Percentiles rank a stretch among this genome's conserved stretches.
Evolutionary conservation across 2,113 vertebrate genomes (phyloP).

Genomic region (Carassius carassius): DNA sequence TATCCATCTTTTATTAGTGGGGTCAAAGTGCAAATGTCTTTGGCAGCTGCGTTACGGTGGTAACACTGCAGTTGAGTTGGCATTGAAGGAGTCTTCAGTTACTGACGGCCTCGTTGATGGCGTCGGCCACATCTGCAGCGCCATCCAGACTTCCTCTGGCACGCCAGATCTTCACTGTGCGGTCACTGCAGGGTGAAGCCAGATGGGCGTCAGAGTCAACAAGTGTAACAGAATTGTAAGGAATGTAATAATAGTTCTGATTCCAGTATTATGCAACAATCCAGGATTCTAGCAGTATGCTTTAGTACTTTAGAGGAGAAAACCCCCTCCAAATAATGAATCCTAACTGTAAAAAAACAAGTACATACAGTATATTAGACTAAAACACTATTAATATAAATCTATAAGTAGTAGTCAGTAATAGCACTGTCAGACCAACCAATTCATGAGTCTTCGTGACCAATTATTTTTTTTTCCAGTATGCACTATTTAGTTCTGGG

Average conservation of each 20-base stretch:
- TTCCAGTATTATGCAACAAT: background rate
- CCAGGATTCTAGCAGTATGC: too few species aligned
- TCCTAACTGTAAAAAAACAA: background rate
- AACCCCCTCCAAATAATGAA: background rate
- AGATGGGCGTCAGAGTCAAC: background rate
- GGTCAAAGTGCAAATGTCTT: slow-evolving; percentile 62
- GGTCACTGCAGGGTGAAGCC: slow-evolving; percentile 79
- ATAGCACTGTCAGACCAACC: too few species aligned
- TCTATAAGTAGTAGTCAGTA: too few species aligned
- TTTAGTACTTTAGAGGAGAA: background rate
- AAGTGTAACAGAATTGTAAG: background rate
- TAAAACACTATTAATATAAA: too few species aligned
- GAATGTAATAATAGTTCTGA: background rate
- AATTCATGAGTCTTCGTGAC: too few species aligned
- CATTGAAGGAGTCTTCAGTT: slow-evolving; percentile 67
- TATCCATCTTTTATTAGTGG: slow-evolving; percentile 1
- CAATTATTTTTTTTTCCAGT: too few species aligned
- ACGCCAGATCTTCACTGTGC: slow-evolving; percentile 96
- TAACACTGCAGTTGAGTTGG: slow-evolving; percentile 19
- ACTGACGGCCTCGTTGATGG: slow-evolving; percentile 82
- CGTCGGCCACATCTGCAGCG: slow-evolving; percentile 78
- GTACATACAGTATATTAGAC: too few species aligned
- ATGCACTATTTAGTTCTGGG: background rate
- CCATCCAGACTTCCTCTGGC: slow-evolving; percentile 82
- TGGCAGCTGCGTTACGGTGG: slow-evolving; percentile 21